phyloP scores from a whole-genome alignment of 2,888 invertebrate species.

The Cosmia pyralina region DNA sequence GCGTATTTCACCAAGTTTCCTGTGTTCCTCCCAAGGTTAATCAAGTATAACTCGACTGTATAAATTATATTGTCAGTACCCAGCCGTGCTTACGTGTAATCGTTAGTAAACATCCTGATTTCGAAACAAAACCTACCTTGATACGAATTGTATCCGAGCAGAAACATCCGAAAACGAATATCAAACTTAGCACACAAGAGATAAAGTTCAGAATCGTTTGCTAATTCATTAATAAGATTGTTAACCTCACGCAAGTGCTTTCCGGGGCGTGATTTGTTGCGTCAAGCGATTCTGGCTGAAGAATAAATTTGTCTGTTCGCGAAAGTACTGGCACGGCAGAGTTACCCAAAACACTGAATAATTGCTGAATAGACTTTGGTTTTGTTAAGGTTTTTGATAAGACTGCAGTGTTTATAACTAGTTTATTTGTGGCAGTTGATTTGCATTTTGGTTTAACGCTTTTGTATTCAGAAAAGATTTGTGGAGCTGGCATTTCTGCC shows the following conservation, averaged over 20 bases:
- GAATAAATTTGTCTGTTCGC: constrained; percentile 66
- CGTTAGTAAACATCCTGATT: constrained; percentile 75
- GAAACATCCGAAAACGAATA: constrained; percentile 38
- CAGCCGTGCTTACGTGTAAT: constrained; percentile 69
- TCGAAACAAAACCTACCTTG: constrained; percentile 69
- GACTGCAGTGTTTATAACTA: constrained; percentile 44
- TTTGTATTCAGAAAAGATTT: not conserved
- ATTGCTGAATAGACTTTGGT: constrained; percentile 42
- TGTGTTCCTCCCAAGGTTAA: constrained; percentile 50
- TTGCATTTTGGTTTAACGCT: constrained; percentile 31
- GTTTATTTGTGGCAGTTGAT: constrained; percentile 31
- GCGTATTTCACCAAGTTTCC: constrained; percentile 51
- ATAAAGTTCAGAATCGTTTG: constrained; percentile 63
- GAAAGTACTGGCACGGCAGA: constrained; percentile 35
- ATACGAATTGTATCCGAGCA: constrained; percentile 57
- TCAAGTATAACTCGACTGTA: constrained; percentile 54
- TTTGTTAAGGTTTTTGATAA: constrained; percentile 51
- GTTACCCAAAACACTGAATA: constrained; percentile 63
- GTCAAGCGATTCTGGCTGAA: constrained; percentile 65
- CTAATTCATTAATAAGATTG: constrained; percentile 67
- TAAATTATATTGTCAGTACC: constrained; percentile 69
- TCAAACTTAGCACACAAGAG: constrained; percentile 46
- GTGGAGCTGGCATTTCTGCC: not conserved
- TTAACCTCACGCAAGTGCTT: constrained; percentile 75
- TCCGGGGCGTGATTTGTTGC: constrained; percentile 78